Conservation (phyloP, 2,888 invertebrate genomes). For the Orthonychiurus folsomi region DNA sequence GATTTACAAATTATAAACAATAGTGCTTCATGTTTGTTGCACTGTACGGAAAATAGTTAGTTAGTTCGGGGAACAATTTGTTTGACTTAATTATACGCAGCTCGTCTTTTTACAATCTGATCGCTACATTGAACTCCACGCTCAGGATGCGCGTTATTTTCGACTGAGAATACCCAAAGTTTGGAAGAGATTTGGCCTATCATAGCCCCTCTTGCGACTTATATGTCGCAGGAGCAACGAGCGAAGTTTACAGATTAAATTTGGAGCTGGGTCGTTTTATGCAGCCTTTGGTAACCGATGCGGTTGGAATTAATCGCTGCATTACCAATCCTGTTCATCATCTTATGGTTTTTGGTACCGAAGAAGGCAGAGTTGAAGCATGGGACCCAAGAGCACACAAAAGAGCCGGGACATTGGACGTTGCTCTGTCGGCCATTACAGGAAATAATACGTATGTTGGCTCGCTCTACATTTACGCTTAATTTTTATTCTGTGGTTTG, state of each 20-base stretch:
- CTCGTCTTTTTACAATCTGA: conserved; percentile 81
- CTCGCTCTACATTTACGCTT: no score
- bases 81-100: conserved; percentile 50
- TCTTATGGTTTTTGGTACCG: conserved; percentile 73
- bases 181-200: conserved; percentile 87
- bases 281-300: conserved; percentile 67
- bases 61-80: not conserved
- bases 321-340: conserved; percentile 81
- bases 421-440: conserved; percentile 57
- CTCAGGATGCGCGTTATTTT: conserved; percentile 83
- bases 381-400: conserved; percentile 85
- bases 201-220: conserved; percentile 84
- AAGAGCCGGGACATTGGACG: conserved; percentile 72
- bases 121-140: conserved; percentile 90
- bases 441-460: conserved; percentile 51
- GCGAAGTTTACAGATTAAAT: conserved; percentile 86
- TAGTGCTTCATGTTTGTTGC: no score
- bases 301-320: conserved; percentile 70
- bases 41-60: conserved; percentile 5
- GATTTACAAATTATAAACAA: conserved; percentile 17
- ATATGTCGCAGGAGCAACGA: conserved; percentile 75
- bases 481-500: no score
- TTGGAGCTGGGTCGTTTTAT: conserved; percentile 91
- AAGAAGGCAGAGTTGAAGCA: conserved; percentile 86
- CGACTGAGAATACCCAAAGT: conserved; percentile 84